phyloP scores from a whole-genome alignment of 2,888 invertebrate genomes.

The Phorcus lineatus region DNA sequence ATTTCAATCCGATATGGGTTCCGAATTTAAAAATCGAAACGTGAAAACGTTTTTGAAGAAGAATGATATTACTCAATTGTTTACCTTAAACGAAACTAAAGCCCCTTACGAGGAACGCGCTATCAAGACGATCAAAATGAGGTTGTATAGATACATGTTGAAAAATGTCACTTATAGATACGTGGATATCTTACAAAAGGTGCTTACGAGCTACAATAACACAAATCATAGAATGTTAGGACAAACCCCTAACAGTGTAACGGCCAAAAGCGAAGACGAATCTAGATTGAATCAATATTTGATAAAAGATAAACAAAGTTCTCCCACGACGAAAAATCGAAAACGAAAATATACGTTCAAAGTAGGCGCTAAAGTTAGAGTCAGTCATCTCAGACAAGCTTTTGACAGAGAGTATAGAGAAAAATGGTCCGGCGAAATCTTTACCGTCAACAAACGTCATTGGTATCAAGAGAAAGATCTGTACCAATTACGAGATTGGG shows the following conservation, averaged over 20 bases:
- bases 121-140: constrained; percentile 40
- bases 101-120: constrained; percentile 38
- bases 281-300: not conserved
- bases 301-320: not conserved
- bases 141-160: constrained; percentile 36
- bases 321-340: not conserved
- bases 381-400: constrained; percentile 9
- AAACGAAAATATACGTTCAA: not conserved
- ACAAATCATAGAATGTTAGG: constrained; percentile 33
- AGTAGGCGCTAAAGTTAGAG: not conserved
- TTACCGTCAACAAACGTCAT: constrained; percentile 30
- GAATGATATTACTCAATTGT: constrained; percentile 28
- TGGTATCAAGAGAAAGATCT: constrained; percentile 32
- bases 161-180: constrained; percentile 31
- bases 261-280: not conserved
- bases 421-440: constrained; percentile 41
- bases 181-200: constrained; percentile 33
- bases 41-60: constrained; percentile 26
- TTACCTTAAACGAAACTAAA: constrained; percentile 35
- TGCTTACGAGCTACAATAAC: constrained; percentile 36
- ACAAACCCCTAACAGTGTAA: not conserved
- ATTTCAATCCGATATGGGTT: constrained; percentile 3
- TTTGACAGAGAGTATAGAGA: constrained; percentile 41
- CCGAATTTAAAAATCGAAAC: not conserved
- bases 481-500: constrained; percentile 33